Base-by-base conservation (phyloP, 37 sponge, comb jelly and placozoan species). In the Lycopodina hypogea region DNA sequence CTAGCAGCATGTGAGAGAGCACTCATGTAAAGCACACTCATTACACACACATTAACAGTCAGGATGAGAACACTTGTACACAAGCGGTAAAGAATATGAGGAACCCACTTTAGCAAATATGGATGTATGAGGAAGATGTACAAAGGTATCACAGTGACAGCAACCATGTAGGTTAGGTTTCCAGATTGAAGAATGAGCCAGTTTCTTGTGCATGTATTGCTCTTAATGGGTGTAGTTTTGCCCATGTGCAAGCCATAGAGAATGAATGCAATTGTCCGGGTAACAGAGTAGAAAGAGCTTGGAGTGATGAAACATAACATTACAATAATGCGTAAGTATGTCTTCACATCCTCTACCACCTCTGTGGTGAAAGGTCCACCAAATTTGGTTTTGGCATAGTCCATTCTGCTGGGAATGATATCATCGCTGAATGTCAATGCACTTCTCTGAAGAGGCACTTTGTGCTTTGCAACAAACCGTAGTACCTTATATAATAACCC, bases 341-440 rank as follows among this genome's bases (percentile, higher is more conserved):
- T 65, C 52, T 78, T 78, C 26, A 78, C 78, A 64, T 78, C 78
- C 40, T 78, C 78, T 39, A 78, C 66, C 40, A 41, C 29, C 29
- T 65, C 78, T 3, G 64, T 37, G 32, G 65, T 78, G 55, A 78
- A 78, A 30, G 78, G 78, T 28, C 78, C 78, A 33, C 78, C 78
- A 78, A 57, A 78, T 42, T 42, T 42, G 1, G 33, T 26, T 65
- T 78, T 65, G 24, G 66, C 78, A 48, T 42, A 50, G 15, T 78
- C 78, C 21, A 78, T 66, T 78, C 78, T 41, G 3, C 52, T 40
- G 18, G 78, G 78, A 37, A 28, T 78, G 22, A 26, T 35, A 32
- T 65, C 78, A 65, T 78, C 67, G 17, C 51, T 28, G 32, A 28
- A 78, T 23, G 65, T 63, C 24, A 78, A 65, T 14, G 78, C 78